Percentiles rank a stretch among this genome's conserved stretches.
Conservation (phyloP, 2,888 invertebrate species). For the Candidula unifasciata region DNA sequence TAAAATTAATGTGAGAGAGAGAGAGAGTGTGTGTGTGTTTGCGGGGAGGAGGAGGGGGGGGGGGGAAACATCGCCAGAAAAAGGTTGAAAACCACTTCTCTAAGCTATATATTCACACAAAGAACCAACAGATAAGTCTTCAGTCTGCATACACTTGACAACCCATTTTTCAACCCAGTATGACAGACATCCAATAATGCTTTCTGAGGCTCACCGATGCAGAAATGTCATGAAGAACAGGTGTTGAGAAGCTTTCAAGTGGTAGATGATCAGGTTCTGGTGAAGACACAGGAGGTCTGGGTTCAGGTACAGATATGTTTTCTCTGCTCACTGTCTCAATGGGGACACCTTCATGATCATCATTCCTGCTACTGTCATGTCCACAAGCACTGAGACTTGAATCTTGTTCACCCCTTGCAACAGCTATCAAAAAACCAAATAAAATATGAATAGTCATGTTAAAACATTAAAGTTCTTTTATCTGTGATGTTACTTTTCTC, state of each 20-base stretch:
- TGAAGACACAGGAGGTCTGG: no score
- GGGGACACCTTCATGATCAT: not conserved
- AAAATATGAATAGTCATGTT: not conserved
- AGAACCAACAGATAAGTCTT: no score
- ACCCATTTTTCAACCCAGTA: no score
- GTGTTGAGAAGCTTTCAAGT: not conserved
- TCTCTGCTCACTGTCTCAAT: not conserved
- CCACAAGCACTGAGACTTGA: not conserved
- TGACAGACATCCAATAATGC: no score
- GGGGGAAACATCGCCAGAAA: no score
- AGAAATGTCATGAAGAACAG: not conserved
- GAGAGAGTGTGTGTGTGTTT: no score
- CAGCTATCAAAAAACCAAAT: not conserved
- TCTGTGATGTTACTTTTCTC: no score
- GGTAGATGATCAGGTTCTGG: not conserved
- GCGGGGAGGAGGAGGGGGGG: no score
- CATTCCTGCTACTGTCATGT: not conserved
- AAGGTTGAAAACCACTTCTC: no score
- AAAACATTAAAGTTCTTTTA: not conserved
- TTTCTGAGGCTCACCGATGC: not conserved
- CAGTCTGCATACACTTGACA: no score
- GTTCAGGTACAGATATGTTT: not conserved
- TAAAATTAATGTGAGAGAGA: no score
- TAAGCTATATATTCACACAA: no score
- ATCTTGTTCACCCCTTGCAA: constrained; percentile 10